phyloP scores from a whole-genome alignment of 2,888 invertebrate genomes.

The Thereva unica region DNA sequence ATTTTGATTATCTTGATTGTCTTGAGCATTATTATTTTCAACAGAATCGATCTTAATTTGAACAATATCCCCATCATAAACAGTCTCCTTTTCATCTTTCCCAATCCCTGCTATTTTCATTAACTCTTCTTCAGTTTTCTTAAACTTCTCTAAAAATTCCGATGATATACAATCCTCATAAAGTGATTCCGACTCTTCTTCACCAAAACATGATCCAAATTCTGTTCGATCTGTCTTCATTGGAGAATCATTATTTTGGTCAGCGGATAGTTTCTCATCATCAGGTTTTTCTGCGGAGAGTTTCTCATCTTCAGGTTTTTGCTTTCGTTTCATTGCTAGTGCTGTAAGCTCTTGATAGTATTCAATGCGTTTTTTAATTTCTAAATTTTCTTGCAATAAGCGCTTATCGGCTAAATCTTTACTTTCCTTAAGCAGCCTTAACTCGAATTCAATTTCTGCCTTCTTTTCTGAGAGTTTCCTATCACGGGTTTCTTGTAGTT shows the following conservation, averaged over 20 bases:
- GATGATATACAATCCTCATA: constrained; percentile 48
- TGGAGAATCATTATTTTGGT: too few relatives aligned
- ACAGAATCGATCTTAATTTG: background rate
- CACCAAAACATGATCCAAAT: constrained; percentile 48
- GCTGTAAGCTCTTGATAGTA: constrained; percentile 49
- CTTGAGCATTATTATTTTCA: constrained; percentile 9
- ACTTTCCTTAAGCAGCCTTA: constrained; percentile 47
- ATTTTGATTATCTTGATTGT: constrained; percentile 16
- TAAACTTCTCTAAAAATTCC: constrained; percentile 34
- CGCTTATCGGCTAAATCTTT: constrained; percentile 49
- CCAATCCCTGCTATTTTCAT: background rate
- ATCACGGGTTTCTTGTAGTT: constrained; percentile 49
- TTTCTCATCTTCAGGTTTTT: constrained; percentile 13
- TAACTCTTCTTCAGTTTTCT: constrained; percentile 29
- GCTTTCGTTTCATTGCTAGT: constrained; percentile 41
- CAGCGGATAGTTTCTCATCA: too few relatives aligned
- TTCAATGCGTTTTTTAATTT: constrained; percentile 50
- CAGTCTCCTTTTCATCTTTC: background rate
- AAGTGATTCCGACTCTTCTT: constrained; percentile 45
- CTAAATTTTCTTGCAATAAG: constrained; percentile 48
- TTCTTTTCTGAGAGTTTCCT: constrained; percentile 51
- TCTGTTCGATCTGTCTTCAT: constrained; percentile 45
- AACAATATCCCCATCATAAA: constrained; percentile 1
- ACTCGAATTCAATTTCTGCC: constrained; percentile 49
- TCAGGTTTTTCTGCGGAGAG: too few relatives aligned